Evolutionary conservation across 2,113 vertebrate genomes (phyloP).

Genomic region (Sinosuthora webbiana): DNA sequence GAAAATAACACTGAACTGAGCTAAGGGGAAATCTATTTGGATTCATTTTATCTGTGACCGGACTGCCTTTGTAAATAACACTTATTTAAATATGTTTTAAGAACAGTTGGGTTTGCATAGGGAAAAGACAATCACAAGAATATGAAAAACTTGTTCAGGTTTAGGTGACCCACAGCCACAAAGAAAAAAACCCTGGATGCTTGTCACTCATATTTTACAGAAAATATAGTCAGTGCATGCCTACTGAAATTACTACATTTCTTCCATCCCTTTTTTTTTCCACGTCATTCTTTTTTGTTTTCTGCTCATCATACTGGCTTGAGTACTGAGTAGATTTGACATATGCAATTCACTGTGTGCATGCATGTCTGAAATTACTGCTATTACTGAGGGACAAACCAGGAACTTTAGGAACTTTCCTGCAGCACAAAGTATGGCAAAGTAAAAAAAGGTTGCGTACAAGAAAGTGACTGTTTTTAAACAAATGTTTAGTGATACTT

Average conservation of each 20-base stretch:
- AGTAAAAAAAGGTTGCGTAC: neutral
- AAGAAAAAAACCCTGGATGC: fast-evolving
- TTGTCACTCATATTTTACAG: neutral
- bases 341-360: neutral
- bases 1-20: conserved; percentile 17
- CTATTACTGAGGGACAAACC: neutral
- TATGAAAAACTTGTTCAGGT: neutral
- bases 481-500: neutral
- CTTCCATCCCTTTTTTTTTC: neutral
- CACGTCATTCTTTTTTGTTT: neutral
- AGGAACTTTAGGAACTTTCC: neutral
- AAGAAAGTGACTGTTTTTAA: neutral
- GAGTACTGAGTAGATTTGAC: neutral
- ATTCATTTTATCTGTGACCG: neutral
- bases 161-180: neutral
- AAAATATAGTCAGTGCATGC: neutral
- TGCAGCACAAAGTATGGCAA: neutral
- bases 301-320: neutral
- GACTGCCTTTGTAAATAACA: conserved; percentile 19
- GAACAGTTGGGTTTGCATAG: neutral
- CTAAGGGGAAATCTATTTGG: conserved; percentile 1
- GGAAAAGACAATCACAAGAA: neutral
- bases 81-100: neutral
- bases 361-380: neutral
- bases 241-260: neutral